Evolutionary conservation across 2,888 invertebrate species (phyloP), one percentile per base, ranked within the genome.

Genomic region (Eupithecia inturbata): DNA sequence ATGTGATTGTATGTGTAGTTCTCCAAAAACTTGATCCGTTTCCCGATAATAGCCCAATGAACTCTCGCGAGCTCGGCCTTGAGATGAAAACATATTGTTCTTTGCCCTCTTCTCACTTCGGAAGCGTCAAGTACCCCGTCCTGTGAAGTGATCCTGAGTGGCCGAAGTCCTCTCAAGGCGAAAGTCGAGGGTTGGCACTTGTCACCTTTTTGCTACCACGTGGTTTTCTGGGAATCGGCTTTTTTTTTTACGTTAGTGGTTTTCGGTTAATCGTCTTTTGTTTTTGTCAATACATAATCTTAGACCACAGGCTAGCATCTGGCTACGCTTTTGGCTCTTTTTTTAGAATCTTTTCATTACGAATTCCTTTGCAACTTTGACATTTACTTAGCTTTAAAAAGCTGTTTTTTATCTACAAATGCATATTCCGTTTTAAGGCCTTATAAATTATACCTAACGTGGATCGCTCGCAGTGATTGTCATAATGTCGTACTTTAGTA

Each of bases 131-230:
- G 62, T 62, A 10, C 57, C 41, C 57, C 22, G 66, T 66, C 66
- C 39, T 41, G 19, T 36, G 39, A 66, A 66, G 66, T 39, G 66
- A 26, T 14, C 66, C 22, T 39, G 66, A 66, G 66, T 39, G 66
- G 39, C 66, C 39, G 10, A 22, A 66, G 26, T 36, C 36, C 31
- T 36, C 39, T 64, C 64, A 33, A 33, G 22, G 14, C n/a, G 39
- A 66, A 66, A 66, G 39, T 66, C 66, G 22, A 66, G 66, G 14
- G 26, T 39, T 66, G 26, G 14, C 63, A 66, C 39, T 66, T 57
- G 26, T 57, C 57, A 57, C 57, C 26, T 57, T 66, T 66, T 66
- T 66, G 63, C 36, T 33, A 64, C 36, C 57, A 53, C 10, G 16
- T 62, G 60, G 57, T 14, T 26, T 28, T 60, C 16, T 9, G 16